Evolutionary conservation across 2,888 invertebrate genomes (phyloP), one percentile per base, ranked within the genome.

Genomic region (Andrena trimmerana): DNA sequence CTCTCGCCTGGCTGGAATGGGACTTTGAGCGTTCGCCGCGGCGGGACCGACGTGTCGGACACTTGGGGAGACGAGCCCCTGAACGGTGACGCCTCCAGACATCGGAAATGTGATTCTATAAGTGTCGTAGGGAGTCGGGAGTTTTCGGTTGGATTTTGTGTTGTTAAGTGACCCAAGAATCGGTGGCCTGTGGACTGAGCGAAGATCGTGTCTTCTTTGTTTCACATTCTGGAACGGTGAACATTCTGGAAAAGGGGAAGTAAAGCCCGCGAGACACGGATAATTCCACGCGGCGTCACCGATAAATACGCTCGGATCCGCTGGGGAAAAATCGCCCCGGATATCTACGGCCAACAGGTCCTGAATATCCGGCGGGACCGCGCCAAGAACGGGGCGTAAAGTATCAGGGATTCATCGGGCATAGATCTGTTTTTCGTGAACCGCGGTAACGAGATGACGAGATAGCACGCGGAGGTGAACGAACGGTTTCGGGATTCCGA

Each of bases 391-490:
- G 50, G 52, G 73, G 83, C 74, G 83, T 54, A 50, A 86, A 86
- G 77, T 86, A 83, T 80, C 74, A 82, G 60, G 80, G 86, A 84
- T 78, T 80, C 79, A 78, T 83, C 83, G 86, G 24, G 78, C 85
- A 74, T 81, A 85, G 85, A 87, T 87, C 86, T 13, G 57, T 57
- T 81, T 74, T 42, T 67, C 79, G 69, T 72, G 72, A 74, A 75
- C 69, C 68, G 65, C 66, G 66, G 83, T 72, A 83, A 80, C 80
- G 63, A 82, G 85, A 87, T 87, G 86, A 78, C 76, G 69, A 81
- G 87, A 85, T 87, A 87, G 76, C 59, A 71, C 59, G 52, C 57
- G 60, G 72, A 83, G 83, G 77, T 80, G 76, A 84, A 86, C 82
- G 84, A 84, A 79, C 79, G 60, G 79, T 84, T 80, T 71, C 75